Percentiles rank a stretch among this genome's conserved stretches.
Conservation (phyloP, 2,113 vertebrate genomes). For the Coregonus clupeaformis region DNA sequence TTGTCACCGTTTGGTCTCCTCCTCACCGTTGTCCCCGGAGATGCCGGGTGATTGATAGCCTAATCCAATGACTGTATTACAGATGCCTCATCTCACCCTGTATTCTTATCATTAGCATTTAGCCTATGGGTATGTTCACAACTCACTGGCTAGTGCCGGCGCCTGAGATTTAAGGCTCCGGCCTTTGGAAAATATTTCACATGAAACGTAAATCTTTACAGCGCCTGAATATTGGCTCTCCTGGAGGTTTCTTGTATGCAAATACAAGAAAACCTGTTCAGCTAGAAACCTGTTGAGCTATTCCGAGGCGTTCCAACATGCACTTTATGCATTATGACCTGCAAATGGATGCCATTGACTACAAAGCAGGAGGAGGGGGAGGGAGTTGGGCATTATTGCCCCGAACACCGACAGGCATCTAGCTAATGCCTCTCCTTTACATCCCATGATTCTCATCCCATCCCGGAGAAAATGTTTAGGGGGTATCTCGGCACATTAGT, state of each 20-base stretch:
- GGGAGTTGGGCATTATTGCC: conserved; percentile 1
- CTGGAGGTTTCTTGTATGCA: conserved; percentile 47
- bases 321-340: conserved; percentile 24
- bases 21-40: conserved; percentile 71
- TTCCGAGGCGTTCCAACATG: conserved; percentile 9
- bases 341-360: conserved; percentile 24
- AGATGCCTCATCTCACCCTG: conserved; percentile 80
- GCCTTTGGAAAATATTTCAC: conserved; percentile 94
- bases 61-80: conserved; percentile 86
- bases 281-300: not conserved
- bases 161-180: conserved; percentile 90
- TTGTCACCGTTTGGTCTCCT: conserved; percentile 46
- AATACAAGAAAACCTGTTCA: conserved; percentile 6
- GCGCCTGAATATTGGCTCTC: conserved; percentile 69
- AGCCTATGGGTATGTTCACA: conserved; percentile 90
- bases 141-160: conserved; percentile 83
- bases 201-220: conserved; percentile 91
- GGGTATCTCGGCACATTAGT: conserved; percentile 7
- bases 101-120: conserved; percentile 91
- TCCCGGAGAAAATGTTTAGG: not conserved
- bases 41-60: conserved; percentile 83
- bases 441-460: not conserved
- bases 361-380: conserved; percentile 8
- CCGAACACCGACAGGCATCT: not conserved
- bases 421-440: not conserved